Conservation (phyloP, 2,888 invertebrate genomes). For the Tridacna gigas region DNA sequence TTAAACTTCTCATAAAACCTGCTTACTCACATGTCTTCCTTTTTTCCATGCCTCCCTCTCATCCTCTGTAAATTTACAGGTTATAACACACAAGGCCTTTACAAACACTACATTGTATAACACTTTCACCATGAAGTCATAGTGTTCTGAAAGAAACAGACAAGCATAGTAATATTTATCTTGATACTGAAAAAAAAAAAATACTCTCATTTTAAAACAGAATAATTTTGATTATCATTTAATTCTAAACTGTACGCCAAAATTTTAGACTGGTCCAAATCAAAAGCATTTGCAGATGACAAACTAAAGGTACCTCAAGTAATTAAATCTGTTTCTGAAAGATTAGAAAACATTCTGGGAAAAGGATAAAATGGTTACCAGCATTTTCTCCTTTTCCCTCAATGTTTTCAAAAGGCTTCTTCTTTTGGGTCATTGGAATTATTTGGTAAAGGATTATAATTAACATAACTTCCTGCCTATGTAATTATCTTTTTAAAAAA, state of each 20-base stretch:
- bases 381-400: constrained; percentile 1
- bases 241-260: too few relatives aligned
- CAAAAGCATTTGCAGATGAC: too few relatives aligned
- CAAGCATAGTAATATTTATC: not conserved
- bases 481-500: not conserved
- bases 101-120: constrained; percentile 95
- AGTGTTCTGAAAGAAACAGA: constrained; percentile 90
- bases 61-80: constrained; percentile 82
- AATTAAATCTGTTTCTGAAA: too few relatives aligned
- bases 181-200: too few relatives aligned
- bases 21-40: constrained; percentile 73
- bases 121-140: constrained; percentile 93
- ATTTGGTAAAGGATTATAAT: not conserved
- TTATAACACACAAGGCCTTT: constrained; percentile 93
- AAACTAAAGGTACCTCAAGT: too few relatives aligned
- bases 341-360: too few relatives aligned
- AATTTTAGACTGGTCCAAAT: too few relatives aligned
- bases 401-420: not conserved
- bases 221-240: too few relatives aligned
- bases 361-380: too few relatives aligned
- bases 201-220: too few relatives aligned
- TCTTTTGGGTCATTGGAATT: not conserved
- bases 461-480: not conserved
- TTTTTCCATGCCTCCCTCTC: constrained; percentile 83
- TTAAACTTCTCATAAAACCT: not conserved